A percentile compares a stretch with the other conserved stretches of the same genome.
Conservation (phyloP, 2,113 vertebrate genomes). For the Oncorhynchus kisutch region DNA sequence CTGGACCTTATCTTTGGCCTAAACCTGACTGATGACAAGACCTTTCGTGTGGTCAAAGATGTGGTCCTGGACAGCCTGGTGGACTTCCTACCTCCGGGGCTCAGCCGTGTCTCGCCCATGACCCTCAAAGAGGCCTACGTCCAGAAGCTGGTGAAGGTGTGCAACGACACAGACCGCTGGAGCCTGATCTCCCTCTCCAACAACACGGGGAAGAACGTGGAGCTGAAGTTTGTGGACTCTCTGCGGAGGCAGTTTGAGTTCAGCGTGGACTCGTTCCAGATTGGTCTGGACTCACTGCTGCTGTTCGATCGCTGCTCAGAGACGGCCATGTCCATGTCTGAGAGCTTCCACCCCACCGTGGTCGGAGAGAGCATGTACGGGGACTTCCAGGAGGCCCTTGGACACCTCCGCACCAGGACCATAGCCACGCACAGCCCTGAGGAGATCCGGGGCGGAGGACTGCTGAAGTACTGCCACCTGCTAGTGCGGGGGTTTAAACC, state of each 20-base stretch:
- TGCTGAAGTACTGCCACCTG: conserved; percentile 95
- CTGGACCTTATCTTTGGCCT: conserved; percentile 90
- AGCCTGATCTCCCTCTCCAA: conserved; percentile 94
- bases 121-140: conserved; percentile 92
- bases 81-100: conserved; percentile 86
- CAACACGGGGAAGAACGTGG: conserved; percentile 91
- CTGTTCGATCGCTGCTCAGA: conserved; percentile 87
- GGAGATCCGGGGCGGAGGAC: conserved; percentile 90
- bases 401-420: conserved; percentile 80
- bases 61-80: conserved; percentile 92
- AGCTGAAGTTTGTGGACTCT: conserved; percentile 89
- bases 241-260: conserved; percentile 91
- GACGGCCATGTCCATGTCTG: conserved; percentile 88
- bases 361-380: conserved; percentile 92
- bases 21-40: conserved; percentile 77
- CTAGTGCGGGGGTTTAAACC: conserved; percentile 87
- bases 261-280: conserved; percentile 93
- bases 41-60: conserved; percentile 87
- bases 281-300: conserved; percentile 88
- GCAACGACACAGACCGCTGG: conserved; percentile 90
- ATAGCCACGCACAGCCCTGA: conserved; percentile 90
- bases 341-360: conserved; percentile 89
- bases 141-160: conserved; percentile 96
- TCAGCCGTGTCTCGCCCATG: conserved; percentile 86
- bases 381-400: conserved; percentile 86